Evolutionary conservation across 2,888 invertebrate species (phyloP), one percentile per base, ranked within the genome.

Genomic region (Ferdinandea cuprea): DNA sequence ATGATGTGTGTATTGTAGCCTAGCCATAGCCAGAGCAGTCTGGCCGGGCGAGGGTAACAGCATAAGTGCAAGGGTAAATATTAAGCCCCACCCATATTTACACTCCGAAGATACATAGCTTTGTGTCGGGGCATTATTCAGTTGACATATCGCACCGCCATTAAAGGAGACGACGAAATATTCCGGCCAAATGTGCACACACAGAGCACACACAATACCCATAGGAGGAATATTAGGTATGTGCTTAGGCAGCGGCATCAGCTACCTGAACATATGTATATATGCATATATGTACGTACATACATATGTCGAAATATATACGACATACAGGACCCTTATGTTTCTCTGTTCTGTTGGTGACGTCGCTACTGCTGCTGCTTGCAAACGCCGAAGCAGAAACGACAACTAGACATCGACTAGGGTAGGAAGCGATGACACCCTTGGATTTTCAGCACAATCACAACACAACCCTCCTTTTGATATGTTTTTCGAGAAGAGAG

Each of bases 101-200:
- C 73, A 80, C 80, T 80, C 73, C 3, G 71, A 84, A 84, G 84
- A 84, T 84, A 84, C 79, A 79, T 84, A 84, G 84, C 79, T 74
- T 79, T 78, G 84, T 78, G 79, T 84, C 78, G 68, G 79, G 73
- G 84, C 84, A 79, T 84, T 84, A 84, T 84, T 79, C 84, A 79
- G 84, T 84, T 84, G 84, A 84, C 84, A 84, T 84, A 84, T 84
- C 84, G 73, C 84, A 79, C 84, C 79, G 84, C 84, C 84, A 84
- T 84, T 79, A 84, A 79, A 73, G 72, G 72, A 83, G 89, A 88
- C 88, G 89, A 88, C 86, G 85, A 88, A 88, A 88, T 88, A 81
- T 83, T 78, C 78, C 77, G 83, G 78, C 72, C 73, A 68, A 83
- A 78, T 83, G 83, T 83, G 78, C 78, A 78, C 83, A 83, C 63